Percentiles rank a stretch among this genome's conserved stretches.
Evolutionary conservation across 2,888 invertebrate species (phyloP).

Genomic region (Phragmatobia fuliginosa): DNA sequence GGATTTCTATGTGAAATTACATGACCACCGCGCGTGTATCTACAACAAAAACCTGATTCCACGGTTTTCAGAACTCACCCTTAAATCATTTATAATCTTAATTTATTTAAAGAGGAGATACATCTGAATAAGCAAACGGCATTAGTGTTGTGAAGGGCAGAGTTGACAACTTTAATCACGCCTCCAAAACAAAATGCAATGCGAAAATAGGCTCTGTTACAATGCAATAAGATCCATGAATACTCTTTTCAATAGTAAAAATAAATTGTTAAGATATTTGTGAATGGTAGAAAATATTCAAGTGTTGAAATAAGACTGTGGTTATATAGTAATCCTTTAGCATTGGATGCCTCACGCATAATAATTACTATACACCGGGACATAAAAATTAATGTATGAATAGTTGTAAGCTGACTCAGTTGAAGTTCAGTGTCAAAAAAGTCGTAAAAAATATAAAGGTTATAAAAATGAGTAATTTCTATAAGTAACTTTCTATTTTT

Average conservation of each 20-base stretch:
- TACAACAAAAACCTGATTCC: conserved; percentile 32
- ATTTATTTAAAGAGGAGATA: conserved; percentile 71
- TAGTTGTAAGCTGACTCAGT: conserved; percentile 38
- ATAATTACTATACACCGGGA: conserved; percentile 53
- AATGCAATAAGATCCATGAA: not conserved
- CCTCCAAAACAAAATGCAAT: not conserved
- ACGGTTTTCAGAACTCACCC: conserved; percentile 54
- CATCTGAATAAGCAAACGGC: conserved; percentile 74
- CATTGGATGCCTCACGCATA: conserved; percentile 47
- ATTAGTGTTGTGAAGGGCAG: conserved; percentile 61
- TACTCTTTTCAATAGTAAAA: not conserved
- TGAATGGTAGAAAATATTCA: conserved; percentile 54
- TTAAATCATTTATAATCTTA: conserved; percentile 69
- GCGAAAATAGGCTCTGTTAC: conserved; percentile 9
- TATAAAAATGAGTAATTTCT: not conserved
- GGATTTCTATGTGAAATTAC: conserved; percentile 21
- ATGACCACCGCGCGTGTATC: conserved; percentile 31
- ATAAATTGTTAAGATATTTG: conserved; percentile 31
- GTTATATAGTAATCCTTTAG: conserved; percentile 54
- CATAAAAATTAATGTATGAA: conserved; percentile 36
- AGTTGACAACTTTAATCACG: conserved; percentile 24
- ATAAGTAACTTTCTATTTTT: too few species aligned
- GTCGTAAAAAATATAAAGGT: not conserved
- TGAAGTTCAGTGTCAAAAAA: conserved; percentile 33
- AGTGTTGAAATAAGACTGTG: conserved; percentile 64